Conservation (phyloP, 2,113 vertebrate genomes). For the Onychorhynchus coronatus region DNA sequence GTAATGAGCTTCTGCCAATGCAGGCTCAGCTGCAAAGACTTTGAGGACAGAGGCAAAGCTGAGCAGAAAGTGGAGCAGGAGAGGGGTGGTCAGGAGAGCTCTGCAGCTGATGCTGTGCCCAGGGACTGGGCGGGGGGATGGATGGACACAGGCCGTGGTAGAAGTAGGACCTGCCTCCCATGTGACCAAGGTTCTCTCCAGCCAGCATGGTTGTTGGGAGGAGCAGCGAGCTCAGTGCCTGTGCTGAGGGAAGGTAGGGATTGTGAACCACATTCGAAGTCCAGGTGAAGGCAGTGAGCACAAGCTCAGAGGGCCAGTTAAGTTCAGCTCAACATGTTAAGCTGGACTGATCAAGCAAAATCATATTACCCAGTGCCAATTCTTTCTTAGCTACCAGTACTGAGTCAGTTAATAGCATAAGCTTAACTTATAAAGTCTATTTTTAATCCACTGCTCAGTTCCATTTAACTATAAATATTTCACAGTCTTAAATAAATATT, state of each 20-base stretch:
- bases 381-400: not conserved
- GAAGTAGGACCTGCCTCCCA: accelerated
- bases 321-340: not conserved
- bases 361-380: not conserved
- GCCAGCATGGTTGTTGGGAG: accelerated
- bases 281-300: not conserved
- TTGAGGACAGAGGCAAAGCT: not conserved
- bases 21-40: not conserved
- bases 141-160: accelerated
- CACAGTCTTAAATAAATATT: not conserved
- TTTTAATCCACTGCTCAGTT: not conserved
- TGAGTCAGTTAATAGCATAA: not conserved
- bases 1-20: not conserved
- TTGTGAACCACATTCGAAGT: not conserved
- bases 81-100: not conserved
- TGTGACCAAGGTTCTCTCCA: accelerated
- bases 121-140: not conserved
- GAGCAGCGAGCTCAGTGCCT: not conserved
- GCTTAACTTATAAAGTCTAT: not conserved
- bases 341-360: not conserved
- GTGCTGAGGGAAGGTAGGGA: not conserved
- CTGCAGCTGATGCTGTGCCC: not conserved
- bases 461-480: not conserved
- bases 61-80: not conserved
- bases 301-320: not conserved